Evolutionary conservation across 2,113 vertebrate genomes (phyloP), one percentile per base, ranked within the genome.

Genomic region (Sebastes fasciatus): DNA sequence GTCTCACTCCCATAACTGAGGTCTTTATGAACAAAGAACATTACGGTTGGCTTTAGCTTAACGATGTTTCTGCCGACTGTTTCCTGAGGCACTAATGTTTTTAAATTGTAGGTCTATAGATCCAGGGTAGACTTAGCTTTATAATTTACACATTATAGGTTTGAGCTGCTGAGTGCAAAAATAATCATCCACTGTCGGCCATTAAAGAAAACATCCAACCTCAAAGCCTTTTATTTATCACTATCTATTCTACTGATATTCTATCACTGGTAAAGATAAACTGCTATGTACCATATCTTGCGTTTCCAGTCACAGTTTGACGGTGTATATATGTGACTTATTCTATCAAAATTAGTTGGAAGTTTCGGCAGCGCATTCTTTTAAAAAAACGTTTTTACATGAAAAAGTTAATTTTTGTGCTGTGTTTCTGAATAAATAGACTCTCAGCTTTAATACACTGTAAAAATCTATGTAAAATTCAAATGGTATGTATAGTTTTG

Each of bases 1-100:
- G 67, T 77, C 70, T 85, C 63, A 52, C 70, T 79, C 52, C 17
- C 74, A 71, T 52, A 54, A 52, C 79, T 64, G 57, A 79, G 42
- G 19, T 71, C 52, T 77, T 66, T 58, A 49, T 51, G 58, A 76
- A 54, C 51, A 76, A 65, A 61, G 54, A 74, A 57, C 54, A 21
- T 60, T 51, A 74, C 17, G 55, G 17, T 52, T 74, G 65, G 51
- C 63, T 42, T 17, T 45, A 78, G 23, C 42, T 79, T 34, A 17
- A 57, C 16, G 11, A 60, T 74, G 34, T 61, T 66, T 82, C 61
- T 73, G 34, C 40, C 46, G 6, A 10, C 55, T 61, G 16, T 13
- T 13, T 21, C 9, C 74, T 42, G 49, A 63, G 26, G 54, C 76
- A 26, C 10, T 68, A 19, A 34, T 58, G 66, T 51, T 75, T 77